phyloP scores from a whole-genome alignment of 2,888 invertebrate genomes.

The Eupeodes latifasciatus region DNA sequence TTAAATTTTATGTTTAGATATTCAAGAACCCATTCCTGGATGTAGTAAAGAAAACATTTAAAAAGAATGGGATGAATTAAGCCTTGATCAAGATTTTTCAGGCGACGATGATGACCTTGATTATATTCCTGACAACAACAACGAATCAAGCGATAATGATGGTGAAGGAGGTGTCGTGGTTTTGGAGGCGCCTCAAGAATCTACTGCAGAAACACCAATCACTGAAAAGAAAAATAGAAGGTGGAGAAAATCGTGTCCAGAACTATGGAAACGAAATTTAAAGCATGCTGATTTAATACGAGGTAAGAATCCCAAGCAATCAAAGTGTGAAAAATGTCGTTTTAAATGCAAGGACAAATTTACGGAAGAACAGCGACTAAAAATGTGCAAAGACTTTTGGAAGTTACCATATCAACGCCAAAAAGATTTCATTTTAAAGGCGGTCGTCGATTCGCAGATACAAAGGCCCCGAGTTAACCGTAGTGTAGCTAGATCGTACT shows the following conservation, averaged over 20 bases:
- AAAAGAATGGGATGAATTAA: no score
- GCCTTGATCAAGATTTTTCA: no score
- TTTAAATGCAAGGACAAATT: conserved; percentile 45
- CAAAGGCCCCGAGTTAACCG: conserved; percentile 40
- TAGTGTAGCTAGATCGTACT: conserved; percentile 43
- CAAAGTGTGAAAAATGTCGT: conserved; percentile 10
- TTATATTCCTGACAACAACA: no score
- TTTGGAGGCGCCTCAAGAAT: no score
- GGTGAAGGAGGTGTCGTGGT: not conserved
- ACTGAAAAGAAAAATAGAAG: conserved; percentile 6
- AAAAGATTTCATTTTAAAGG: conserved; percentile 36
- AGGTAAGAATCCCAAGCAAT: not conserved
- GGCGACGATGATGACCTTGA: no score
- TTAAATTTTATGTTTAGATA: conserved; percentile 6
- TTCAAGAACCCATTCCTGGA: no score
- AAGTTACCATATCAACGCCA: conserved; percentile 42
- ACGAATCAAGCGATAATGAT: not conserved
- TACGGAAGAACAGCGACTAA: conserved; percentile 31
- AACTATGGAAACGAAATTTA: not conserved
- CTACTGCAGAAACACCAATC: not conserved
- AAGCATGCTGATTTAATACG: not conserved
- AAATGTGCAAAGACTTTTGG: conserved; percentile 20
- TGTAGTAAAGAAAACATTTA: no score
- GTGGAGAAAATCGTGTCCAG: conserved; percentile 2
- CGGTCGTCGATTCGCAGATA: conserved; percentile 33